Evolutionary conservation across 1,140 invertebrate species (phyloP), one percentile per base, ranked within the genome.

Genomic region (Carposina sasakii): DNA sequence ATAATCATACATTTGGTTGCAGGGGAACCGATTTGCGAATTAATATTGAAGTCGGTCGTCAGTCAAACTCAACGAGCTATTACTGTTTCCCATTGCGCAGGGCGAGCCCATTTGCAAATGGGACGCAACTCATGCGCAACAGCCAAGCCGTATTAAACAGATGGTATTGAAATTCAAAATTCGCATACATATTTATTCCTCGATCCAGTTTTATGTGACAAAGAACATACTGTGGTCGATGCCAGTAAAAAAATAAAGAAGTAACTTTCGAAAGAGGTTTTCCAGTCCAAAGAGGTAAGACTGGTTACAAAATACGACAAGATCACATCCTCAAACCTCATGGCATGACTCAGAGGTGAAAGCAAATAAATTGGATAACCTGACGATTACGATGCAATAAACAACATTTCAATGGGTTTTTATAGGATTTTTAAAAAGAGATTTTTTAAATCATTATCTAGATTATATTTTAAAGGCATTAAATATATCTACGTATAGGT

Each of bases 361-460:
- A 79, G 76, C 73, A 70, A 68, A 74, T 54, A 75, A 72, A 74
- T 74, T 67, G 57, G 56, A 62, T 41, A 61, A 63, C 20, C 50
- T 42, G 44, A 10, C 53, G 30, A 60, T 66, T 62, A 51, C 34
- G 48, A 57, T 54, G 51, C 48, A n/a, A 15, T 8, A 24, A 19
- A 40, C 13, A 16, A 10, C 10, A 16, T 26, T 26, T 26, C n/a
- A n/a, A n/a, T n/a, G n/a, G n/a, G n/a, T n/a, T n/a, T n/a, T n/a
- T n/a, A n/a, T n/a, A n/a, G n/a, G n/a, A n/a, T n/a, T n/a, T n/a
- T n/a, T n/a, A 28, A 28, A 28, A 28, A 28, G 6, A 28, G 24
- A 28, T 12, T 28, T 28, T 28, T 12, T 6, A 28, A n/a, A n/a
- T n/a, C n/a, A n/a, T n/a, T n/a, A n/a, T n/a, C n/a, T n/a, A n/a